phyloP scores from a whole-genome alignment of 2,113 vertebrate genomes.

The Hepsetus odoe region DNA sequence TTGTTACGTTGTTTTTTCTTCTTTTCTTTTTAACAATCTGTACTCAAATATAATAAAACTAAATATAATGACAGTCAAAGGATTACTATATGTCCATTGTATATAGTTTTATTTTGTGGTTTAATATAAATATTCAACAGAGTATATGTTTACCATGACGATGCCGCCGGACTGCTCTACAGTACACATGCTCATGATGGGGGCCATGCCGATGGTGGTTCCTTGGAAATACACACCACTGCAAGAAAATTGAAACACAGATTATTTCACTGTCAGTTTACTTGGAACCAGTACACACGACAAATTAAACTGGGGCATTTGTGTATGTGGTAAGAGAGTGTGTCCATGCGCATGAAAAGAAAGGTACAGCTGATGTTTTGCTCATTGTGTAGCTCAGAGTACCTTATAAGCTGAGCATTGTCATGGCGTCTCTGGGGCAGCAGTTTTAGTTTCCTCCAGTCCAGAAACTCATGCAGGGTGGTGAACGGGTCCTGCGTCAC shows the following conservation, averaged over 20 bases:
- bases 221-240: constrained; percentile 95
- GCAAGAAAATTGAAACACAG: constrained; percentile 47
- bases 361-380: background rate
- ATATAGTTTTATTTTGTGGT: background rate
- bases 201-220: constrained; percentile 97
- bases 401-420: constrained; percentile 96
- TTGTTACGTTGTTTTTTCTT: too few species aligned
- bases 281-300: background rate
- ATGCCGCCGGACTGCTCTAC: constrained; percentile 95
- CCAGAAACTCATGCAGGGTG: constrained; percentile 93
- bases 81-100: too few species aligned
- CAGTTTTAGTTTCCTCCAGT: constrained; percentile 92
- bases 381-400: background rate
- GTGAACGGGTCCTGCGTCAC: constrained; percentile 92
- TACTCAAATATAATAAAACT: too few species aligned
- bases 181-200: constrained; percentile 98
- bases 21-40: too few species aligned
- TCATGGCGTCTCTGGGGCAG: constrained; percentile 91
- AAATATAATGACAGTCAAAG: too few species aligned
- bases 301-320: background rate
- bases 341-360: background rate
- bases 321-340: too few species aligned
- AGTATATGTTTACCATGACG: constrained; percentile 83
- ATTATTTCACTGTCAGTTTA: background rate
- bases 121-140: background rate